Evolutionary conservation across 1,140 invertebrate genomes (phyloP), one percentile per base, ranked within the genome.

Genomic region (Halyomorpha halys): DNA sequence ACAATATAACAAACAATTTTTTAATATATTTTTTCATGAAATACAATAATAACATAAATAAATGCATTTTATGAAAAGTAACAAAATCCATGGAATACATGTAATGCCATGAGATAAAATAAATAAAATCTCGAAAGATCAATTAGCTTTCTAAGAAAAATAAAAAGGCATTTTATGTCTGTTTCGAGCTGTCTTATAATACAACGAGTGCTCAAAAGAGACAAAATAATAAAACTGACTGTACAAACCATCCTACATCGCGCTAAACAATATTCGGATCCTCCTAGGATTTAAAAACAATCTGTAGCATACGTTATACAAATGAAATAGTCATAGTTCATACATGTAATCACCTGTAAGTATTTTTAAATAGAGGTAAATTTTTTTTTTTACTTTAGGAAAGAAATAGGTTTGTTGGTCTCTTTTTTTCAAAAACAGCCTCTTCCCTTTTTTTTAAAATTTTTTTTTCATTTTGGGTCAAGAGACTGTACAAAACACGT

Each of bases 161-260:
- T 18, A 61, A 61, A 56, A 39, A 11, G 30, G 19, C 16, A 71
- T 75, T 75, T 71, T 72, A 69, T 74, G 73, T 71, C 72, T 73
- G 70, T 69, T 73, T 72, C 73, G 70, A 72, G 71, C 67, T 74
- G 68, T 74, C 71, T 70, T 62, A 49, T 49, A 18, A 6, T 56
- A 56, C 53, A 56, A 23, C 53, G 23, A 56, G 23, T 27, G 23
- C 53, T 56, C 65, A 73, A 71, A 71, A 72, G 69, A 74, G 72
- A 70, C 63, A 63, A 61, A 72, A 74, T 62, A 61, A 68, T 72
- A 71, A 64, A 71, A 69, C 70, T 69, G 70, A 69, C 59, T 66
- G 67, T 59, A 67, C 60, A 67, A 68, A 69, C 68, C 51, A 68
- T 61, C 65, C 64, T 60, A 69, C 60, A 47, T n/a, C 65, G 39